phyloP scores from a whole-genome alignment of 1,140 invertebrate genomes.

The Ericerus pela region DNA sequence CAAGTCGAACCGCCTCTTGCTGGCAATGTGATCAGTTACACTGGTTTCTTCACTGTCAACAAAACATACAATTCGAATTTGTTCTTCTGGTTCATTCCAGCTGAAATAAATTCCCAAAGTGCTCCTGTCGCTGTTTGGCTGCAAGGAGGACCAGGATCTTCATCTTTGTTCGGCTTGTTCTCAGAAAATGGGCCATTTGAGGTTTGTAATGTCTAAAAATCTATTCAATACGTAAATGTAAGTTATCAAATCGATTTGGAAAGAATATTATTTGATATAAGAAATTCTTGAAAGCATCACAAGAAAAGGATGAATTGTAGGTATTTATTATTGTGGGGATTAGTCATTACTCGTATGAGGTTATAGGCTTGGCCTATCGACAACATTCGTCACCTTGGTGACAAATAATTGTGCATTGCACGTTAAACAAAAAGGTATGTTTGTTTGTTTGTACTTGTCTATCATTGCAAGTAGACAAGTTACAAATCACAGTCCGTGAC shows the following conservation, averaged over 20 bases:
- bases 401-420: no score
- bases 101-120: constrained; percentile 29
- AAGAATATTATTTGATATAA: constrained; percentile 41
- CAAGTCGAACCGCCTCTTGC: constrained; percentile 16
- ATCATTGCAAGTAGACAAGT: no score
- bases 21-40: constrained; percentile 29
- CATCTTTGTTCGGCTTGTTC: constrained; percentile 58
- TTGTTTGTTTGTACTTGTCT: no score
- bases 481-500: no score
- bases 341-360: no score
- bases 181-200: constrained; percentile 40
- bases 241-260: constrained; percentile 76
- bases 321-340: no score
- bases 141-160: constrained; percentile 57
- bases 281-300: constrained; percentile 45
- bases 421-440: no score
- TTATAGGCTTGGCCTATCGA: no score
- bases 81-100: constrained; percentile 66
- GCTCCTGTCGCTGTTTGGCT: constrained; percentile 58
- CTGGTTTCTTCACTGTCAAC: constrained; percentile 59
- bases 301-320: constrained; percentile 40
- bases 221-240: constrained; percentile 41
- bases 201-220: constrained; percentile 27
- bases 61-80: constrained; percentile 37
- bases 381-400: constrained; percentile 35